Conservation (phyloP, 2,888 invertebrate genomes). For the Agriopis aurantiaria region DNA sequence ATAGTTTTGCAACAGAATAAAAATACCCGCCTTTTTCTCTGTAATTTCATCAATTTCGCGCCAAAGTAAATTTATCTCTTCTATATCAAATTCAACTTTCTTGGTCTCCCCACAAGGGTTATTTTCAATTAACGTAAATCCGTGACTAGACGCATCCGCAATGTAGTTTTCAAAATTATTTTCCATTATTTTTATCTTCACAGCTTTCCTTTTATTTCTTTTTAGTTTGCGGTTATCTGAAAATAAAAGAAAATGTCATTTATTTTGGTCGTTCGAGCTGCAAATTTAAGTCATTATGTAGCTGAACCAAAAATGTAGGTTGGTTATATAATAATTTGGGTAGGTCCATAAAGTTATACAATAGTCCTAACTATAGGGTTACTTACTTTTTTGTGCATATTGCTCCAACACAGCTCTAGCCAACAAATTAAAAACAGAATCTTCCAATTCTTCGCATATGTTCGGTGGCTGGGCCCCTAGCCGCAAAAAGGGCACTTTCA, state of each 20-base stretch:
- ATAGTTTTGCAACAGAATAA: constrained; percentile 69
- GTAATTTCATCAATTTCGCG: constrained; percentile 51
- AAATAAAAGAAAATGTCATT: constrained; percentile 44
- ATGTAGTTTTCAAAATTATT: constrained; percentile 69
- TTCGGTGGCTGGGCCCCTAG: constrained; percentile 90
- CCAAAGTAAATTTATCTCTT: constrained; percentile 68
- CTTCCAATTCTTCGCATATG: constrained; percentile 81
- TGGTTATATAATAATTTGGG: not conserved
- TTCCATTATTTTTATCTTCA: constrained; percentile 61
- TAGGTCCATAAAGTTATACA: not conserved
- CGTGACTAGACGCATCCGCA: constrained; percentile 57
- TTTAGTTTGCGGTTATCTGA: constrained; percentile 80
- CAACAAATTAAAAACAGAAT: constrained; percentile 82
- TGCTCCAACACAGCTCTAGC: constrained; percentile 88
- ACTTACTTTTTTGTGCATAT: constrained; percentile 86
- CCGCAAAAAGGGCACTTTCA: constrained; percentile 89
- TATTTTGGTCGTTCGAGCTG: constrained; percentile 16
- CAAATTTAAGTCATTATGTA: not conserved
- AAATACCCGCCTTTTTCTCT: constrained; percentile 68
- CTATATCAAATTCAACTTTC: constrained; percentile 53
- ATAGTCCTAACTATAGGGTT: not conserved
- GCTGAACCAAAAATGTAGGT: not conserved
- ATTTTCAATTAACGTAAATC: constrained; percentile 60
- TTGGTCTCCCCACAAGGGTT: constrained; percentile 11
- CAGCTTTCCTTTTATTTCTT: constrained; percentile 77